phyloP scores from a whole-genome alignment of 2,113 vertebrate species.

The Oncorhynchus mykiss region DNA sequence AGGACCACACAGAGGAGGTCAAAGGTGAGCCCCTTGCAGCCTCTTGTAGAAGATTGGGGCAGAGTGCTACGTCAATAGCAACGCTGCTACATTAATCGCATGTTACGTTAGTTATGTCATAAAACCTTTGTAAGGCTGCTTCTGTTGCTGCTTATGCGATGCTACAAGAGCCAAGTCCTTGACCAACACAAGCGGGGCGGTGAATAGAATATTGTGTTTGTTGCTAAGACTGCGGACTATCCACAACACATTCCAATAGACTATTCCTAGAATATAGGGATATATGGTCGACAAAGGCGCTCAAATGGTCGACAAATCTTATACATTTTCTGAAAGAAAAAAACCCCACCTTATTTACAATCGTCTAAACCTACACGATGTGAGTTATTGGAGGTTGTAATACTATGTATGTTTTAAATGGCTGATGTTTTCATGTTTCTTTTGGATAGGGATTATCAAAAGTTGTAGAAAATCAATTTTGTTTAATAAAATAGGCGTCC shows the following conservation, averaged over 20 bases:
- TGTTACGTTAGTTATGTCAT: too few relatives aligned
- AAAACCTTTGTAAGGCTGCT: background rate
- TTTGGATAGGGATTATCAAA: constrained; percentile 58
- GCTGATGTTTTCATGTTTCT: constrained; percentile 42
- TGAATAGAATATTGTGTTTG: background rate
- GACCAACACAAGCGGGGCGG: background rate
- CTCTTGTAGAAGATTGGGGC: background rate
- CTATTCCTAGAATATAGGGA: too few relatives aligned
- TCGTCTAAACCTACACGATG: too few relatives aligned
- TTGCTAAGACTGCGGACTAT: background rate
- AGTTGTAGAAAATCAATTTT: constrained; percentile 74
- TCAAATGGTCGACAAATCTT: too few relatives aligned
- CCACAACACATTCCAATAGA: background rate
- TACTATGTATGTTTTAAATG: constrained; percentile 57
- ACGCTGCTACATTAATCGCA: constrained; percentile 9
- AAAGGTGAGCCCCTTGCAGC: constrained; percentile 12
- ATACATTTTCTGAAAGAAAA: too few relatives aligned
- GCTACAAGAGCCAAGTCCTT: background rate
- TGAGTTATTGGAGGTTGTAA: constrained; percentile 46
- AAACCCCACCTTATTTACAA: too few relatives aligned
- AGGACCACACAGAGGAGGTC: constrained; percentile 13
- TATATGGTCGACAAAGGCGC: too few relatives aligned
- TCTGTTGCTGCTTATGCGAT: background rate
- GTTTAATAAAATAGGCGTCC: constrained; percentile 70
- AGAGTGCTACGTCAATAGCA: constrained; percentile 7